Evolutionary conservation across 2,797 vertebrate species (phyloP).

Genomic region (Heterohyrax brucei): DNA sequence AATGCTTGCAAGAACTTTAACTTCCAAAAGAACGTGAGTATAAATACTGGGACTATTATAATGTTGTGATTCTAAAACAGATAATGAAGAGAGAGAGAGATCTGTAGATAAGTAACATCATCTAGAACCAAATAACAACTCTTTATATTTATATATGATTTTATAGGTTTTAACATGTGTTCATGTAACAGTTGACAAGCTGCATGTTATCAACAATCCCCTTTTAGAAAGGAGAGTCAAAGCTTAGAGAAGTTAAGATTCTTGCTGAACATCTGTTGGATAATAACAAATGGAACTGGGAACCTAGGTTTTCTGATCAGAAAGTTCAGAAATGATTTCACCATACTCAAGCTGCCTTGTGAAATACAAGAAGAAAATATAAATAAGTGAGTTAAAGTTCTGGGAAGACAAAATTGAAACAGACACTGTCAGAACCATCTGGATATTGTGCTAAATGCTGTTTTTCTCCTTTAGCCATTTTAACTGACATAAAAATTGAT

Average conservation of each 20-base stretch:
- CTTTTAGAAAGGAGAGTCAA: constrained; percentile 27
- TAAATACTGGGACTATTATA: constrained; percentile 37
- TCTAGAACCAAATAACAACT: not conserved
- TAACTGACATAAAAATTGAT: constrained; percentile 6
- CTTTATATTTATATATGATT: not conserved
- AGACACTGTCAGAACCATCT: constrained; percentile 44
- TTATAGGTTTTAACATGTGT: not conserved
- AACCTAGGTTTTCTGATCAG: constrained; percentile 3
- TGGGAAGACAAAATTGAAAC: constrained; percentile 27
- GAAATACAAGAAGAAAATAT: constrained; percentile 23
- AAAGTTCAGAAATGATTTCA: constrained; percentile 52
- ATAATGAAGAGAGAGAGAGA: not conserved
- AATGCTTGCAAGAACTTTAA: not conserved
- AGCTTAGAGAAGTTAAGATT: not conserved
- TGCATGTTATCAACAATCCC: not conserved
- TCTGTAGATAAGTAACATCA: not conserved
- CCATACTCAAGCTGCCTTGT: not conserved
- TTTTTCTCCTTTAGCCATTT: constrained; percentile 11
- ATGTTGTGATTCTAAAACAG: constrained; percentile 10
- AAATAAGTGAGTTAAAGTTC: constrained; percentile 1
- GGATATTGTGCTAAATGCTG: constrained; percentile 12
- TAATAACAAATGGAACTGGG: constrained; percentile 37
- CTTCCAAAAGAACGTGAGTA: not conserved
- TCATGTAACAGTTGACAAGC: not conserved
- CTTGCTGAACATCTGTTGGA: not conserved